Evolutionary conservation across 1,140 invertebrate species (phyloP).

Genomic region (Lasaia peninsularis): DNA sequence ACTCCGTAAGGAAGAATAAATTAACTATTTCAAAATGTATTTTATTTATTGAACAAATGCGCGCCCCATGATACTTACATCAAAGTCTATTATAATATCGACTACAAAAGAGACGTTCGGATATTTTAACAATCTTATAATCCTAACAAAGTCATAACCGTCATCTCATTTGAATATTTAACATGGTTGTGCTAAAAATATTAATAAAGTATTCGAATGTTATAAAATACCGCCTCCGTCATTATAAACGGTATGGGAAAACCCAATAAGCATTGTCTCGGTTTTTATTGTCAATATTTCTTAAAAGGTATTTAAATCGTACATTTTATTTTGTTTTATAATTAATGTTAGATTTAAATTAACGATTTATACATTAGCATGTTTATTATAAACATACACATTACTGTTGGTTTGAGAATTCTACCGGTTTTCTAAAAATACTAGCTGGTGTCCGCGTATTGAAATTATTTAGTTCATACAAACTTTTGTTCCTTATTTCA

Average conservation of each 20-base stretch:
- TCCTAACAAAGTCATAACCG: slow-evolving; percentile 3
- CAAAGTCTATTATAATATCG: not conserved
- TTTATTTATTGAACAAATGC: too few relatives aligned
- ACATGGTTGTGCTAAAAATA: slow-evolving; percentile 7
- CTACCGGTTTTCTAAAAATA: too few relatives aligned
- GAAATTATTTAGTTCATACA: too few relatives aligned
- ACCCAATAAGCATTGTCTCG: not conserved
- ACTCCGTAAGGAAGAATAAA: too few relatives aligned
- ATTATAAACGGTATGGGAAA: not conserved
- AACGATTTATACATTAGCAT: too few relatives aligned
- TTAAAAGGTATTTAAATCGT: not conserved
- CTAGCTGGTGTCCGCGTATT: too few relatives aligned
- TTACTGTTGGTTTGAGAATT: too few relatives aligned
- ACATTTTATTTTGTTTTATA: not conserved
- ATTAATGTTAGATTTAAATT: not conserved
- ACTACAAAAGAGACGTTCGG: not conserved
- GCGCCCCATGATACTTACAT: too few relatives aligned
- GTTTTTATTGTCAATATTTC: not conserved
- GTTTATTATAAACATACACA: too few relatives aligned
- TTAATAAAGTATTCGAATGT: slow-evolving; percentile 1
- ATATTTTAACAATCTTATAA: not conserved
- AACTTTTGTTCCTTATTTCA: too few relatives aligned
- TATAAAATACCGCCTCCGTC: slow-evolving; percentile 3
- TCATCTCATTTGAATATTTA: slow-evolving; percentile 4
- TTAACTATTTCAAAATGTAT: too few relatives aligned